Conservation (phyloP, 1,140 invertebrate species). For the Gryon sp. region DNA sequence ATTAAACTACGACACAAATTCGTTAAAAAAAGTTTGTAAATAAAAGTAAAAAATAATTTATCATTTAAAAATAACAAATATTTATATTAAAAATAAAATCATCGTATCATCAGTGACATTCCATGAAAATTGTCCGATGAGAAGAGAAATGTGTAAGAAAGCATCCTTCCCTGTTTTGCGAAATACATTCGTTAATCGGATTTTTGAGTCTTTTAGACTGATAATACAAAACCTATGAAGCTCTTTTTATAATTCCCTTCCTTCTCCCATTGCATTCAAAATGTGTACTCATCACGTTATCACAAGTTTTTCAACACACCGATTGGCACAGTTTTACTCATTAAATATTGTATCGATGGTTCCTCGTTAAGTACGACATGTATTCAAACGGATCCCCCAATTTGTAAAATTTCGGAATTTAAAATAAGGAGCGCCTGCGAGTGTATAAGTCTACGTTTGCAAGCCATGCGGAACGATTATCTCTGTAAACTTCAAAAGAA, state of each 20-base stretch:
- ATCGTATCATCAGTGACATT: constrained; percentile 42
- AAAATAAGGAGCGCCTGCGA: constrained; percentile 65
- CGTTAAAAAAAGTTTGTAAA: constrained; percentile 44
- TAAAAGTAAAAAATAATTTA: constrained; percentile 18
- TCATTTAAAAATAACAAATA: neutral
- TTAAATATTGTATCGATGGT: constrained; percentile 78
- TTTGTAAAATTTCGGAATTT: constrained; percentile 73
- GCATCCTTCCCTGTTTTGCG: constrained; percentile 17
- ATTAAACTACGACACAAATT: constrained; percentile 33
- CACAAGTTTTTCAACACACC: constrained; percentile 71
- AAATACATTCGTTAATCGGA: constrained; percentile 43
- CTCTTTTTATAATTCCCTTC: constrained; percentile 42
- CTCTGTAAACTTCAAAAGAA: constrained; percentile 39
- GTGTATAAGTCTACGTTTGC: constrained; percentile 51
- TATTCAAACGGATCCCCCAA: constrained; percentile 68
- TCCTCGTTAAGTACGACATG: constrained; percentile 75
- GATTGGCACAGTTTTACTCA: constrained; percentile 75
- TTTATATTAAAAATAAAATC: neutral
- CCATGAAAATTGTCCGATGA: constrained; percentile 29
- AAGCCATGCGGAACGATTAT: constrained; percentile 39
- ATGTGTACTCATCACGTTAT: constrained; percentile 69
- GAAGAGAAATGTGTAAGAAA: constrained; percentile 16
- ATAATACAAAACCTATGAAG: too few species aligned
- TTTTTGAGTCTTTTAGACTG: constrained; percentile 38
- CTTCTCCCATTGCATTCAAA: constrained; percentile 54